Evolutionary conservation across 1,140 invertebrate species (phyloP), one percentile per base, ranked within the genome.

Genomic region (Acromyrmex charruanus): DNA sequence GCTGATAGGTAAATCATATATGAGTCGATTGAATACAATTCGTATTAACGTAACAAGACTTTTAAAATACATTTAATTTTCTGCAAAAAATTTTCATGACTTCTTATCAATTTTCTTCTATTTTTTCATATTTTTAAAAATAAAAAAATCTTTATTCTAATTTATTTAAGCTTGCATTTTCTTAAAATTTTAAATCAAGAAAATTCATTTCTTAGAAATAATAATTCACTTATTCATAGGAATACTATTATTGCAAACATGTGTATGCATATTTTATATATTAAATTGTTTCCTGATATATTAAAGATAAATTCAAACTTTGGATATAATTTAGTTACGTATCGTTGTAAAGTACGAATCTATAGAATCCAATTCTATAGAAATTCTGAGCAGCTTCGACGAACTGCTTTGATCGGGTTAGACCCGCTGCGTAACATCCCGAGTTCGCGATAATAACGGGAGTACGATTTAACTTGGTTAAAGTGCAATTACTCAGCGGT

Each of bases 401-500:
- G 80, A 90, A 77, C 82, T 87, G 53, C 89, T 90, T 90, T 90
- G 89, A 90, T 87, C 89, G 86, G 87, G 85, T 84, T 84, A 85
- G 86, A 86, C 89, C 61, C 74, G 68, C 85, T 68, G 89, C 86
- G 89, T 88, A 90, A 82, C 89, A 90, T 90, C 88, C 87, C 88
- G 89, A 87, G 77, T 87, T 90, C 68, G 55, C 89, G 71, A 88
- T 89, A 90, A 90, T 90, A 90, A 90, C 89, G 81, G 77, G 89
- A 90, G 89, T 90, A 90, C 89, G 89, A 90, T 90, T 90, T 90
- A 90, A 90, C 89, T 91, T 88, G 89, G 89, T 91, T 91, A 91
- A 91, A 87, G 89, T 90, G 89, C 89, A 90, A 91, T 91, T 90
- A 90, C 89, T 91, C 89, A 91, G 87, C 89, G 89, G 89, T 91